Conservation (phyloP, 2,797 vertebrate genomes). For the Sitta carolinensis region DNA sequence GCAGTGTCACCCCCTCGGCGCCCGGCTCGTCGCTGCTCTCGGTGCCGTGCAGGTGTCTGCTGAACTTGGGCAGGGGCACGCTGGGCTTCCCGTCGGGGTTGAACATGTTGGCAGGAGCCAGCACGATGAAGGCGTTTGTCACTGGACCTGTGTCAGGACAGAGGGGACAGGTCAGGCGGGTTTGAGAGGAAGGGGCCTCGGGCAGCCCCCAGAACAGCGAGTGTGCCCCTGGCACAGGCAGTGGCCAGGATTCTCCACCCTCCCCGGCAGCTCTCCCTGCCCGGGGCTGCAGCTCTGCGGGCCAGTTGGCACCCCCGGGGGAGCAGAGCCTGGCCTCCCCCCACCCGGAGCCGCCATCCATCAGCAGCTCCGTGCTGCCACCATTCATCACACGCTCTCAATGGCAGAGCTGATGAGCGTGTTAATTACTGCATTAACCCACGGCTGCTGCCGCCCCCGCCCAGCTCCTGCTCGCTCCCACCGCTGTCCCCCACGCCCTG, state of each 20-base stretch:
- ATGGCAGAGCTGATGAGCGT: slow-evolving; percentile 7
- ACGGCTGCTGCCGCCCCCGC: neutral
- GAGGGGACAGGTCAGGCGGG: neutral
- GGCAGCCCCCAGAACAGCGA: neutral
- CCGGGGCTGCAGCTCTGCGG: neutral
- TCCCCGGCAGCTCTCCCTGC: neutral
- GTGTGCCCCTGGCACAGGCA: rapidly evolving
- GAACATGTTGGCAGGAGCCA: slow-evolving; percentile 88
- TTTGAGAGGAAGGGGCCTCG: neutral
- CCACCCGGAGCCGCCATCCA: neutral
- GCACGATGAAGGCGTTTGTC: slow-evolving; percentile 82
- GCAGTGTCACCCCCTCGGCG: slow-evolving; percentile 79
- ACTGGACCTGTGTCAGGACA: slow-evolving; percentile 71
- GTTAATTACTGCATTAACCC: slow-evolving; percentile 40
- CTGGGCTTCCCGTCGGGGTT: slow-evolving; percentile 86
- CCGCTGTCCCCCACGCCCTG: rapidly evolving
- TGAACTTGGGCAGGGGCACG: slow-evolving; percentile 87
- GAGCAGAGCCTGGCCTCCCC: neutral
- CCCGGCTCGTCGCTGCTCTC: slow-evolving; percentile 79
- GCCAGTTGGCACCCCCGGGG: rapidly evolving
- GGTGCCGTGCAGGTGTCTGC: slow-evolving; percentile 83
- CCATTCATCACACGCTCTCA: neutral
- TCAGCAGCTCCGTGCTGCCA: neutral
- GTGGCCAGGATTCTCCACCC: neutral
- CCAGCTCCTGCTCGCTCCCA: neutral